These are phyloP conservation scores for Scelioninae gen. 1 DNA, from an alignment of 2,888 invertebrate genomes.

Conservation along the genomic window DNA sequence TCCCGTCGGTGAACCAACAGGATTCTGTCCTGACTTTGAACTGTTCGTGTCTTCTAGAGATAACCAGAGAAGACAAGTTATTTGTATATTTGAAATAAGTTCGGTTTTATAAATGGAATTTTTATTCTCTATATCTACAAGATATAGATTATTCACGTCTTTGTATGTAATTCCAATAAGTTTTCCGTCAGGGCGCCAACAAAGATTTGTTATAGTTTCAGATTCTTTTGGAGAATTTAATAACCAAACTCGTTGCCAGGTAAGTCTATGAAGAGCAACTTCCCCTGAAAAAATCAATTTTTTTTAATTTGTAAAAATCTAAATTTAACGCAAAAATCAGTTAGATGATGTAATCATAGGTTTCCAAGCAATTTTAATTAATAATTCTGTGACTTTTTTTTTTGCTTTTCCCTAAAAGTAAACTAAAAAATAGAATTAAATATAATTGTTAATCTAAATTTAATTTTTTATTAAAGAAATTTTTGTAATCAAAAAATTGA, in stretches of 20 bases:
- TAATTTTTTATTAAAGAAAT: too few relatives aligned
- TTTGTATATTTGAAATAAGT: constrained; percentile 84
- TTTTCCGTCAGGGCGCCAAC: constrained; percentile 98
- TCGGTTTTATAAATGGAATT: constrained; percentile 88
- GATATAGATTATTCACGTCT: constrained; percentile 78
- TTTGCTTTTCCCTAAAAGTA: too few relatives aligned
- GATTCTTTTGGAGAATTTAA: constrained; percentile 90
- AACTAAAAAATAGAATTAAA: too few relatives aligned
- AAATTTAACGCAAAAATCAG: too few relatives aligned
- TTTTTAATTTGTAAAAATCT: too few relatives aligned
- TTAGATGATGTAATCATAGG: too few relatives aligned
- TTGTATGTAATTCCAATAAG: constrained; percentile 86
- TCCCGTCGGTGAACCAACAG: constrained; percentile 77
- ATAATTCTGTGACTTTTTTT: too few relatives aligned
- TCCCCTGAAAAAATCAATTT: constrained; percentile 87
- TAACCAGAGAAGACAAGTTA: constrained; percentile 90
- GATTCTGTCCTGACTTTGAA: constrained; percentile 60
- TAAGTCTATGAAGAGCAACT: constrained; percentile 93
- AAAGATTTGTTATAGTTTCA: constrained; percentile 90
- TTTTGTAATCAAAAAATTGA: too few relatives aligned
- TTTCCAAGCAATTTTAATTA: too few relatives aligned
- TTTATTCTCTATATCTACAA: constrained; percentile 94
- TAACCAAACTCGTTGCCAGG: constrained; percentile 97
- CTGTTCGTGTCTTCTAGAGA: constrained; percentile 72
- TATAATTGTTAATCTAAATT: too few relatives aligned